Evolutionary conservation across 2,797 vertebrate genomes (phyloP), one percentile per base, ranked within the genome.

Genomic region (Bucorvus abyssinicus): DNA sequence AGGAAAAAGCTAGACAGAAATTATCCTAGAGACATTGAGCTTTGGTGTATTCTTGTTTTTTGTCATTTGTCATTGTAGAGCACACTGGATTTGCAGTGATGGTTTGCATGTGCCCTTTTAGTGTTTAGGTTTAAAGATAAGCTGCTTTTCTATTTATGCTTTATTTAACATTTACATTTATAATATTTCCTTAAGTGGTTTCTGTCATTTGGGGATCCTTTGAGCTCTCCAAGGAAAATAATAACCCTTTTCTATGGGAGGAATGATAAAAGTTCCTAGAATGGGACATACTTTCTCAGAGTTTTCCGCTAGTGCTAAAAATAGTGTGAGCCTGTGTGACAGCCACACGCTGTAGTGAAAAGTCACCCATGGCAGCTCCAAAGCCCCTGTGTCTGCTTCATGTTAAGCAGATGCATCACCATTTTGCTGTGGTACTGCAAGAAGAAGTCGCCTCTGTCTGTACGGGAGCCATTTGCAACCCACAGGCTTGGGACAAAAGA

Each of bases 61-160:
- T 81, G 82, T 64, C 83, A 9, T 50, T 40, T 84, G 70, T 65
- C 90, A 36, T 86, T 50, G 22, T 55, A 30, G 84, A 93, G 69
- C 18, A 17, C 4, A 0, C 63, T 93, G 84, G 69, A 77, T 95
- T 94, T 94, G 55, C 67, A 91, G 53, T 96, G 91, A 93, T 95
- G 94, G 77, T 74, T 93, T 93, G 76, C 84, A 94, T 80, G 73
- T 94, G 87, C 52, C 93, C 57, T 64, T 71, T 85, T 94, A 82
- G 42, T 91, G 94, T 97, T 96, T 97, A 93, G 70, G 61, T 92
- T 83, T 45, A 44, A 85, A 92, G 93, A 97, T 95, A 96, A 88
- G 84, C 91, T 92, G 82, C 64, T 80, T 95, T 88, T 88, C 87
- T 88, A 30, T 93, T 95, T 93, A 85, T 93, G 87, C 73, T 77